Evolutionary conservation across 2,888 invertebrate genomes (phyloP), one percentile per base, ranked within the genome.

Genomic region (Agrotis ipsilon): DNA sequence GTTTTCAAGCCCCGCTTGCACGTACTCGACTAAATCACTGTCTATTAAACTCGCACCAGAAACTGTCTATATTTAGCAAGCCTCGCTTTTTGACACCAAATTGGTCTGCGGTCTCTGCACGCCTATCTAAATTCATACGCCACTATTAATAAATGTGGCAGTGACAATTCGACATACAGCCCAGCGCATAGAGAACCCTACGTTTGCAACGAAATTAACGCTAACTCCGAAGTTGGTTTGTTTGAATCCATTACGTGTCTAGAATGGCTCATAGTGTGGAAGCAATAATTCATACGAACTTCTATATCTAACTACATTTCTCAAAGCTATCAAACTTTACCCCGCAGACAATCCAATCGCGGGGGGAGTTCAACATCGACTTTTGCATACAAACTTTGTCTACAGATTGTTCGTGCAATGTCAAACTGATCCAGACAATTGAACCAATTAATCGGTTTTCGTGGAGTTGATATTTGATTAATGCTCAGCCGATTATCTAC

Each of bases 361-460:
- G 83, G 87, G 87, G 89, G 87, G 88, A 90, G 92, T 92, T 90
- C 87, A 89, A 90, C 89, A 90, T 86, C 89, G 91, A 94, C 93
- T 94, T 94, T 94, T 93, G 93, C 92, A 92, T 94, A 89, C 90
- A 92, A 94, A 95, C 93, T 95, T 95, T 92, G 91, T 78, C 92
- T 88, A 87, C 90, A 90, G 92, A 92, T 92, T 92, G 93, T 92
- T 92, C 93, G 90, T 87, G 91, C 89, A 88, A 91, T 92, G 92
- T 94, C 92, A 93, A 93, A 93, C 90, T 90, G 92, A 92, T 94
- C 89, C 89, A 88, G 89, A 92, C 92, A 94, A 94, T 94, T 93
- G 92, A 88, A 90, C 90, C 91, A 93, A 94, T 94, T 94, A 94
- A 94, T 94, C 90, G 92, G 89, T 91, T 92, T 91, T 88, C 88